Conservation (phyloP, 2,888 invertebrate species). For the Frankliniella intonsa region DNA sequence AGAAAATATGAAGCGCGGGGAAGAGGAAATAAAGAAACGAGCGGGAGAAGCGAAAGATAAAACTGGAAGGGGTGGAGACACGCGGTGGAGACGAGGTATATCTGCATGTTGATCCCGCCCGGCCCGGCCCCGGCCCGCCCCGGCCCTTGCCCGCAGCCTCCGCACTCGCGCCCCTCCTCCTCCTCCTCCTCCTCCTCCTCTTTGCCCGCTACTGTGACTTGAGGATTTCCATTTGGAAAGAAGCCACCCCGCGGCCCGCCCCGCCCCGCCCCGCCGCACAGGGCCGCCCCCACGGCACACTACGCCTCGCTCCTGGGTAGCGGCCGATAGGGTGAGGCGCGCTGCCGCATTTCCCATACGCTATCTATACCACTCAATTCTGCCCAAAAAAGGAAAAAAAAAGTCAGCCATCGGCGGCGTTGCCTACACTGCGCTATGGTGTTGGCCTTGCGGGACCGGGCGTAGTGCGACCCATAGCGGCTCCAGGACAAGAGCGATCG, state of each 20-base stretch:
- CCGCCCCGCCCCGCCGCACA: background rate
- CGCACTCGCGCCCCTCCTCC: background rate
- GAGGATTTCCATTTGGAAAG: slow-evolving; percentile 15
- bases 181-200: background rate
- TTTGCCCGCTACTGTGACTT: background rate
- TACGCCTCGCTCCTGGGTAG: no score
- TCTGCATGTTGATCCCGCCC: slow-evolving; percentile 22
- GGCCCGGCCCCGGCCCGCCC: background rate
- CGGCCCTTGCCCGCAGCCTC: background rate
- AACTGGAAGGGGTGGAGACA: slow-evolving; percentile 10
- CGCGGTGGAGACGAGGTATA: background rate
- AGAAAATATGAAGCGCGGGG: background rate
- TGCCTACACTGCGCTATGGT: no score
- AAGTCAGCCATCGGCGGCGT: no score
- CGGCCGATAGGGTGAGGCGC: background rate
- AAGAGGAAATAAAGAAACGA: background rate
- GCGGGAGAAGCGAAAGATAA: background rate
- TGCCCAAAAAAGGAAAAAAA: background rate
- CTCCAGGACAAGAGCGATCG: no score
- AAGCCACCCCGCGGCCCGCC: slow-evolving; percentile 8
- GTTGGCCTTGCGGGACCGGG: no score
- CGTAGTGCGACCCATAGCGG: no score
- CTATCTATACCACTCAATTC: slow-evolving; percentile 25
- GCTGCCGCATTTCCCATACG: background rate
- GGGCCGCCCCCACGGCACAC: background rate